A percentile compares a stretch with the other conserved stretches of the same genome.
Evolutionary conservation across 2,113 vertebrate species (phyloP).

Genomic region (Barnardius zonarius): DNA sequence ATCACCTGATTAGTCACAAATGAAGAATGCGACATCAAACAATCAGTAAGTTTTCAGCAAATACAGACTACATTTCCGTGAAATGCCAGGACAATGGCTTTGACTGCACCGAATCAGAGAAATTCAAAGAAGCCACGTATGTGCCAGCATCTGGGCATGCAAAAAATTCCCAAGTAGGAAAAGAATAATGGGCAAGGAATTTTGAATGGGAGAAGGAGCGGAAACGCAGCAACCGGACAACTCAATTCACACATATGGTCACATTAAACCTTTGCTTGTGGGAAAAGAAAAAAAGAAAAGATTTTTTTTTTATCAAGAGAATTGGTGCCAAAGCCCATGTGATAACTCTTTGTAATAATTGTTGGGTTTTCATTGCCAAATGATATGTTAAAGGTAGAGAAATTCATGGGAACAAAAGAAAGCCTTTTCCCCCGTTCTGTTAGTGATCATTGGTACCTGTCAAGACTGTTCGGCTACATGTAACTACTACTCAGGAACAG

Average conservation of each 20-base stretch:
- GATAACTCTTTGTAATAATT: neutral
- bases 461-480: neutral
- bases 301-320: neutral
- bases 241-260: neutral
- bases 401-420: constrained; percentile 38
- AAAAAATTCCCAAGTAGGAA: neutral
- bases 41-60: neutral
- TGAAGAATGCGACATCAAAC: neutral
- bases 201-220: neutral
- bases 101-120: neutral
- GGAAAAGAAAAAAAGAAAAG: neutral
- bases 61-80: neutral
- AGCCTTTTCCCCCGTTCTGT: neutral
- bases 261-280: neutral
- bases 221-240: neutral
- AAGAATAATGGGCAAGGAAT: neutral
- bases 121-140: neutral
- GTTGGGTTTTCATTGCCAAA: constrained; percentile 22
- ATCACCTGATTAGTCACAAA: neutral
- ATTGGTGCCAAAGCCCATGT: neutral
- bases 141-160: neutral
- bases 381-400: neutral
- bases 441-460: constrained; percentile 18
- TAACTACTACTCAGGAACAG: neutral
- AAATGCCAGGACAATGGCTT: neutral